Evolutionary conservation across 2,113 vertebrate species (phyloP).

Genomic region (Lepus europaeus): DNA sequence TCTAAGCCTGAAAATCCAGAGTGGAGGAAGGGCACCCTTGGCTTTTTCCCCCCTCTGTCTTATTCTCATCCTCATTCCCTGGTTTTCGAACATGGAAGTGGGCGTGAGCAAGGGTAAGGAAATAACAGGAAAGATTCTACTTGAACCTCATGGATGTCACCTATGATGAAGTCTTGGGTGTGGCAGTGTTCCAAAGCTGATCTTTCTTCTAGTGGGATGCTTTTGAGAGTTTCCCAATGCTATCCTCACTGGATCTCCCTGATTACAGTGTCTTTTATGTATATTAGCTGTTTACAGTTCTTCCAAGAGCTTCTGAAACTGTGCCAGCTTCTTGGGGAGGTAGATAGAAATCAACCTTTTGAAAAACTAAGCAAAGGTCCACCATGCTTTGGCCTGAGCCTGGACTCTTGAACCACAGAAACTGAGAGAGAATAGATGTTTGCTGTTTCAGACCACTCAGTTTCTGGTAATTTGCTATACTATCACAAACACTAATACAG

Average conservation of each 20-base stretch:
- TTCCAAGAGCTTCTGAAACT: neutral
- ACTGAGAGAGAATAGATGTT: neutral
- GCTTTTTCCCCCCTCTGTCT: neutral
- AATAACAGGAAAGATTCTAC: neutral
- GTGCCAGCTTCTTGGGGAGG: neutral
- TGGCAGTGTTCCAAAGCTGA: neutral
- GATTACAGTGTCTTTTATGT: neutral
- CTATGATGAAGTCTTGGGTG: neutral
- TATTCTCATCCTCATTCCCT: neutral
- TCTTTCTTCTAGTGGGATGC: neutral
- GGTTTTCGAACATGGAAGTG: neutral
- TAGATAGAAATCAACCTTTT: neutral
- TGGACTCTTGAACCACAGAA: slow-evolving; percentile 29
- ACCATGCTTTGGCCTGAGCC: neutral
- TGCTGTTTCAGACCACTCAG: neutral
- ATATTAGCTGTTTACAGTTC: neutral
- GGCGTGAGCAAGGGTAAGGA: neutral
- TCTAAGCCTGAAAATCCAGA: neutral
- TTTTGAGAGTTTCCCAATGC: neutral
- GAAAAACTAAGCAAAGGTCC: neutral
- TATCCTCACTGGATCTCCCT: neutral
- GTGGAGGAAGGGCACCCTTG: neutral
- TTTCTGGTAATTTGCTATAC: slow-evolving; percentile 4
- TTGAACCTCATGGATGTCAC: neutral
- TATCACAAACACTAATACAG: neutral